Evolutionary conservation across 2,888 invertebrate genomes (phyloP).

Genomic region (Julus scandinavius): DNA sequence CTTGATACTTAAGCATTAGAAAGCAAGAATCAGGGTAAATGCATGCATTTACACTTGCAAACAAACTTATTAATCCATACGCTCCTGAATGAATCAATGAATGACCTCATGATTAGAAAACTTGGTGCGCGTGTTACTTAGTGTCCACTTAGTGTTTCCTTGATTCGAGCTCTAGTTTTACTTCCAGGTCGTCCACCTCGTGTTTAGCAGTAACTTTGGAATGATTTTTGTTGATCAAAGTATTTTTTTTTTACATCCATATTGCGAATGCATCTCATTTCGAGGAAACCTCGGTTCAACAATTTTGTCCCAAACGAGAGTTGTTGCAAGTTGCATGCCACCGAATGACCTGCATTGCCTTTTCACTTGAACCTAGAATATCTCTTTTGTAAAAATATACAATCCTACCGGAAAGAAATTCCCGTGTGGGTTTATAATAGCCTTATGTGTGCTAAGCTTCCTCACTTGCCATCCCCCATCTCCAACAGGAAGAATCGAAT

Average conservation of each 20-base stretch:
- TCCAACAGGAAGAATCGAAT: not conserved
- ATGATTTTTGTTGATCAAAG: not conserved
- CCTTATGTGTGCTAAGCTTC: slow-evolving; percentile 10
- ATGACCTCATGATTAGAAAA: no score
- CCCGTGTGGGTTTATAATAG: not conserved
- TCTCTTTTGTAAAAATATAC: not conserved
- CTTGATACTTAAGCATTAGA: no score
- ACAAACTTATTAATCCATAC: no score
- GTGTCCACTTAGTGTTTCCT: not conserved
- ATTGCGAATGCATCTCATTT: not conserved
- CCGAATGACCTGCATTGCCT: slow-evolving; percentile 21
- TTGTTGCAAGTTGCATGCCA: not conserved
- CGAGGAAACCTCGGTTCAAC: not conserved
- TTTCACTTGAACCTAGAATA: not conserved
- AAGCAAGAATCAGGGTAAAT: no score
- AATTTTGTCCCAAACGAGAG: not conserved
- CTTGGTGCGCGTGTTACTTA: not conserved
- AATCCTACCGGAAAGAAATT: slow-evolving; percentile 36
- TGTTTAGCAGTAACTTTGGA: not conserved
- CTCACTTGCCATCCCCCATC: slow-evolving; percentile 1
- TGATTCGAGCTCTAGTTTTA: not conserved
- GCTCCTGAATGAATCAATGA: no score
- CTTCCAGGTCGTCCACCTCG: not conserved
- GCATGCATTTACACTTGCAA: no score
- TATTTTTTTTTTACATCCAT: not conserved